Percentiles rank a stretch among this genome's conserved stretches.
Evolutionary conservation across 2,113 vertebrate species (phyloP).

Genomic region (Crotalus viridis): DNA sequence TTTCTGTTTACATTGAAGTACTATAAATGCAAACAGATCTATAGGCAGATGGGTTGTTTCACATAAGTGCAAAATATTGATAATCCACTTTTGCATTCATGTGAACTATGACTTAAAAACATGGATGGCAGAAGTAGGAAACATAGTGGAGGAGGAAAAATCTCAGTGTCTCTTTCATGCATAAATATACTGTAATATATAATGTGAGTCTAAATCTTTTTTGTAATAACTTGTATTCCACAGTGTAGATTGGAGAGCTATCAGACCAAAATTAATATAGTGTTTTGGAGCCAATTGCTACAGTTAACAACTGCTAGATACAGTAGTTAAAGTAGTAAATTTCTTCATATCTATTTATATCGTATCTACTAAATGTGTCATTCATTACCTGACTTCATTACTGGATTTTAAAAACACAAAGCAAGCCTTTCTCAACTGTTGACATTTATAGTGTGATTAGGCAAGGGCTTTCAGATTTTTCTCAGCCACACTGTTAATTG

Average conservation of each 20-base stretch:
- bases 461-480: neutral
- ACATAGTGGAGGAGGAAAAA: neutral
- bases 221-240: neutral
- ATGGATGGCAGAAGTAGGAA: neutral
- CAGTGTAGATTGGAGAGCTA: neutral
- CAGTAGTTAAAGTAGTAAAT: neutral
- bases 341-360: neutral
- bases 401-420: neutral
- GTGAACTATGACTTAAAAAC: neutral
- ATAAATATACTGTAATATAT: neutral
- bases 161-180: neutral
- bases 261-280: neutral
- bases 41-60: neutral
- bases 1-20: neutral
- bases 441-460: neutral
- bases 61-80: neutral
- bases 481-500: neutral
- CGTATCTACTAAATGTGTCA: neutral
- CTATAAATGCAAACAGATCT: neutral
- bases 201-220: neutral
- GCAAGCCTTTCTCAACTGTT: neutral
- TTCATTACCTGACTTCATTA: neutral
- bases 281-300: neutral
- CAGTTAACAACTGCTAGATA: neutral
- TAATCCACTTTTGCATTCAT: neutral